Percentiles rank a stretch among this genome's conserved stretches.
These are phyloP conservation scores for Chirona hameri DNA, from an alignment of 2,888 invertebrate species.

Conservation along the genomic window DNA sequence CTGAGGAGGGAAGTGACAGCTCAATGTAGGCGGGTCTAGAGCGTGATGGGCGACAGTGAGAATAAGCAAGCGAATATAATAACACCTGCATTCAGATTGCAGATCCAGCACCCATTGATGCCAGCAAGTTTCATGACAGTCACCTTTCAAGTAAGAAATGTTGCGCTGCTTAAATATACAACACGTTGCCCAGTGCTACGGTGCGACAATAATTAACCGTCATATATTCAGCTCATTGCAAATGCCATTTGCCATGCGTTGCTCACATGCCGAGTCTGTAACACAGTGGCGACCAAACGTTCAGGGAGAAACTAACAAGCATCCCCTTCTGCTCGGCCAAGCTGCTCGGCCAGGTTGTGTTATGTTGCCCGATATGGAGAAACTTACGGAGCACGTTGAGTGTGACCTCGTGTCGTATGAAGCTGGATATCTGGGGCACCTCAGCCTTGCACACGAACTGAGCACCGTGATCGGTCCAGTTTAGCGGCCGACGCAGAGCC, in stretches of 20 bases:
- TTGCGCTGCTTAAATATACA: too few species aligned
- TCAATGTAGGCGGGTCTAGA: not conserved
- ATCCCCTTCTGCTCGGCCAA: not conserved
- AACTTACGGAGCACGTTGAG: not conserved
- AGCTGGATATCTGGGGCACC: not conserved
- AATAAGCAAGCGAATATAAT: not conserved
- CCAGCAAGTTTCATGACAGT: too few species aligned
- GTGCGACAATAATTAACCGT: not conserved
- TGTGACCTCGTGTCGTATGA: not conserved
- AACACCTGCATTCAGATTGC: too few species aligned
- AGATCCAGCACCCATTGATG: too few species aligned
- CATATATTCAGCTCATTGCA: not conserved
- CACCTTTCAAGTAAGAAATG: too few species aligned
- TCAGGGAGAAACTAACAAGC: not conserved
- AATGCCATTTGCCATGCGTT: not conserved
- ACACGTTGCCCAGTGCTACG: not conserved
- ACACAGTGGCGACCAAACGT: too few species aligned
- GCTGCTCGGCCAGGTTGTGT: not conserved
- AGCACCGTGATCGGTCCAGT: not conserved
- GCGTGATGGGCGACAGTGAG: not conserved
- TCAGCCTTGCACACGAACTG: not conserved
- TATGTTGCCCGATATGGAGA: not conserved
- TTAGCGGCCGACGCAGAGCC: conserved; percentile 53
- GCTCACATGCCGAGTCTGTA: too few species aligned
- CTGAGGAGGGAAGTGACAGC: not conserved